Evolutionary conservation across 1,140 invertebrate genomes (phyloP), one percentile per base, ranked within the genome.

Genomic region (Cotesia typhae): DNA sequence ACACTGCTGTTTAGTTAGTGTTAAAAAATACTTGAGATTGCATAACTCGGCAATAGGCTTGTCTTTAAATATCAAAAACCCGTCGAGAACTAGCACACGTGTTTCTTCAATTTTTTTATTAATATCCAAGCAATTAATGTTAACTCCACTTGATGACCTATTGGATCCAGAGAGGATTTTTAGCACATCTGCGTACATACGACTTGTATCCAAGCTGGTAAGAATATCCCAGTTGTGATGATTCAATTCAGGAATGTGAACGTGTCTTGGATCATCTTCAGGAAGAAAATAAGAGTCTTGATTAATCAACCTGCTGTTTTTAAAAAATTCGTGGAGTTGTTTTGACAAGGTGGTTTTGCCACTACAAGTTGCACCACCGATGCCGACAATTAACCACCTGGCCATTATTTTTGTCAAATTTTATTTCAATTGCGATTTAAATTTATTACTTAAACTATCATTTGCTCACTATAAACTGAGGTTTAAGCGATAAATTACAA

Each of bases 231-330:
- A 95, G 82, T 96, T 95, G 12, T 92, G 90, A 73, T 94, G 92
- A 76, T 92, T 90, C 7, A 95, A 75, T 65, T 90, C 89, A 12
- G 89, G 85, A 64, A 93, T 88, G 64, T 86, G 88, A 7, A 89
- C 81, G 77, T 95, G 94, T 1, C 90, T 85, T 6, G 90, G 88
- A 83, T 92, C 91, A 73, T 93, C 89, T 20, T 89, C 84, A 0
- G 90, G 89, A 61, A 91, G 88, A 82, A 94, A 96, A 83, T 95
- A 96, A 77, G 90, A 82, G 82, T 96, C 95, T 83, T 95, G 94
- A 74, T 90, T 88, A 10, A 95, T 86, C 0, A 92, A 59, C 51
- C 89, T 82, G 0, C 89, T 88, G 41, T 90, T 87, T 61, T 85
- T 81, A 17, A 90, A 87, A 36, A 84, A 84, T 55, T 90, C 81